These are phyloP conservation scores for Megaleporinus macrocephalus DNA, from an alignment of 2,113 vertebrate genomes.

Conservation along the genomic window DNA sequence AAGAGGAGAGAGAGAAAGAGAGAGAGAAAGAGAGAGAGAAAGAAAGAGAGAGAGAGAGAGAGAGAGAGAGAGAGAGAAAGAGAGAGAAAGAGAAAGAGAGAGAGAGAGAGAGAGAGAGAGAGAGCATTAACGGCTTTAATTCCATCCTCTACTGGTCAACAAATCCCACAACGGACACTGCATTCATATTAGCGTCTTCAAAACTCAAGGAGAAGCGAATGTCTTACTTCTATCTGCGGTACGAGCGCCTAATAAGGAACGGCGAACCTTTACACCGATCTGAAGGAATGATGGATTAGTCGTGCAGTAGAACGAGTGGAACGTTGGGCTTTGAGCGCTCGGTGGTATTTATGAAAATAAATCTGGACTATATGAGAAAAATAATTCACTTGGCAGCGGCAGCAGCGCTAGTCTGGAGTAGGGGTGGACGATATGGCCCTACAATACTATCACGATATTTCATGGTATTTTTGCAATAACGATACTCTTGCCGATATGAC, in stretches of 20 bases:
- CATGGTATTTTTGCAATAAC: no score
- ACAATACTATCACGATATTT: no score
- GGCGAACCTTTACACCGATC: background rate
- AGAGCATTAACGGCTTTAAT: background rate
- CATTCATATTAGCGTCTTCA: background rate
- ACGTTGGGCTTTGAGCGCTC: background rate
- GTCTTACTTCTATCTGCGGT: background rate
- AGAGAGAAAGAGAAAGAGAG: background rate
- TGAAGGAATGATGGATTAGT: background rate
- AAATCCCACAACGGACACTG: background rate
- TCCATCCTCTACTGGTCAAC: constrained; percentile 3
- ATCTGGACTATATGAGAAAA: background rate
- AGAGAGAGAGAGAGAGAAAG: background rate
- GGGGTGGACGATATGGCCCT: no score
- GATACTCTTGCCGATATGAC: no score
- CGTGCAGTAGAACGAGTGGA: background rate
- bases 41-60: background rate
- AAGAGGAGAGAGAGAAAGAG: no score
- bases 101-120: background rate
- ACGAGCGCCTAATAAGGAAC: background rate
- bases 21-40: background rate
- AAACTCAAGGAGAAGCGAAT: background rate
- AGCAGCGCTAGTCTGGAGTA: no score
- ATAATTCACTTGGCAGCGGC: no score
- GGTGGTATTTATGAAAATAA: background rate